Evolutionary conservation across 1,140 invertebrate genomes (phyloP).

Genomic region (Pogonognathellus flavescens): DNA sequence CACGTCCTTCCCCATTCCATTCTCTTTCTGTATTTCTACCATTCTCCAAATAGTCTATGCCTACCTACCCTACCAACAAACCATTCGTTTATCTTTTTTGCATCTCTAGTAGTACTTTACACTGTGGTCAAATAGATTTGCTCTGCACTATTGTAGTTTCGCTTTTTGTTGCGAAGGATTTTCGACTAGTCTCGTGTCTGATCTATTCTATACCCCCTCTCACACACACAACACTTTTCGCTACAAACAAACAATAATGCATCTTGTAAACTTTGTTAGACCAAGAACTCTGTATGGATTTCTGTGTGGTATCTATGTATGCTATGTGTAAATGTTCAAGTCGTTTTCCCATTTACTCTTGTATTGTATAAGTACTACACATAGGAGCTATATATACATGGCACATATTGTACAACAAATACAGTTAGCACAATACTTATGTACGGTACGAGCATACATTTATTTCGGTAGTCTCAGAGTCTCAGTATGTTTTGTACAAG

Average conservation of each 20-base stretch:
- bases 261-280: too few relatives aligned
- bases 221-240: background rate
- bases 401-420: too few relatives aligned
- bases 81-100: constrained; percentile 49
- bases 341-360: too few relatives aligned
- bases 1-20: constrained; percentile 37
- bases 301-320: too few relatives aligned
- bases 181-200: background rate
- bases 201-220: background rate
- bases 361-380: too few relatives aligned
- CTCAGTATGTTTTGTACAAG: background rate
- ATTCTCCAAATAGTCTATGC: too few relatives aligned
- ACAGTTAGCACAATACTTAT: too few relatives aligned
- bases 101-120: constrained; percentile 17
- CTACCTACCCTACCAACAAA: background rate
- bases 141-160: background rate
- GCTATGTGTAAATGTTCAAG: too few relatives aligned
- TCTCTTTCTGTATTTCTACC: background rate
- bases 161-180: too few relatives aligned
- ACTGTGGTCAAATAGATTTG: constrained; percentile 6
- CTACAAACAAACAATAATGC: too few relatives aligned
- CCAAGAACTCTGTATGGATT: too few relatives aligned
- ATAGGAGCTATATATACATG: too few relatives aligned
- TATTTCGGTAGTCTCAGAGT: background rate
- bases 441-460: background rate